Conservation (phyloP, 2,797 vertebrate genomes). For the Parambassis ranga region DNA sequence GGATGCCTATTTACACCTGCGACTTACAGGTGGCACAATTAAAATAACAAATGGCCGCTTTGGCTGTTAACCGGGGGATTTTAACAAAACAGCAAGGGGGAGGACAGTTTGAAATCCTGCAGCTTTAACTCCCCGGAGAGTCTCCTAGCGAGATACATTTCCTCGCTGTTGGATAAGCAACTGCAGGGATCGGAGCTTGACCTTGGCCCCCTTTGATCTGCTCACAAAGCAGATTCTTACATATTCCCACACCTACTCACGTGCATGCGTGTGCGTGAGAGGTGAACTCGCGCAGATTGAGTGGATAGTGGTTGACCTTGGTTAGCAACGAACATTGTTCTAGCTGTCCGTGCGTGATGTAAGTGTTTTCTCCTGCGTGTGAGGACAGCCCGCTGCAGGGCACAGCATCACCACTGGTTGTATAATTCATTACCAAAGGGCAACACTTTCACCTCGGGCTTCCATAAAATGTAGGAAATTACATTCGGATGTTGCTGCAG, state of each 20-base stretch:
- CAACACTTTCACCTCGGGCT: conserved; percentile 1
- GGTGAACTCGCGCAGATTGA: neutral
- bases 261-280: neutral
- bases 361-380: conserved; percentile 23
- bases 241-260: neutral
- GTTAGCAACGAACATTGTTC: conserved; percentile 3
- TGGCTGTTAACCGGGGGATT: neutral
- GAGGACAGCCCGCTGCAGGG: conserved; percentile 8
- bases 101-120: conserved; percentile 10
- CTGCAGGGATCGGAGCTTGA: neutral
- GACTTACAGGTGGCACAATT: conserved; percentile 33
- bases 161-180: neutral
- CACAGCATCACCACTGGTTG: neutral
- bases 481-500: neutral
- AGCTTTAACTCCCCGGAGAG: neutral
- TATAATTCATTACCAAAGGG: conserved; percentile 15
- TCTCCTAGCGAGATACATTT: neutral
- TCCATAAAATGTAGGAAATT: neutral
- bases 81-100: neutral
- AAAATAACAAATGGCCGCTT: conserved; percentile 14
- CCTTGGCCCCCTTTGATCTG: neutral
- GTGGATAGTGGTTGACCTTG: conserved; percentile 26
- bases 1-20: conserved; percentile 14
- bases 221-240: neutral
- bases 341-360: conserved; percentile 11